A percentile compares a stretch with the other conserved stretches of the same genome.
These are phyloP conservation scores for Poecilia latipinna DNA, from an alignment of 2,113 vertebrate genomes.

Conservation along the genomic window DNA sequence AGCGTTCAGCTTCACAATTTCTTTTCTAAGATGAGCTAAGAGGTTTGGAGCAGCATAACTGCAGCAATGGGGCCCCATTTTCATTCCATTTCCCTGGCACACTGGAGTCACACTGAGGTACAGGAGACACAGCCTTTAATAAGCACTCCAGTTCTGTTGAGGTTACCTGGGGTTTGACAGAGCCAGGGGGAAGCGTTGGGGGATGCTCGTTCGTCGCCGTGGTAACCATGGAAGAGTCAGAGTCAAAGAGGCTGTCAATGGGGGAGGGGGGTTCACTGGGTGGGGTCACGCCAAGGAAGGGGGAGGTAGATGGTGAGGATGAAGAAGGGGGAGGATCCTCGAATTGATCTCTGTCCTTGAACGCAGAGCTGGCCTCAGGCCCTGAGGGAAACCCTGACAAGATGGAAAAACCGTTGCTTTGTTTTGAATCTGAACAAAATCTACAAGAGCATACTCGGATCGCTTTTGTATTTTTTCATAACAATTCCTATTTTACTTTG, in stretches of 20 bases:
- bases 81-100: constrained; percentile 28
- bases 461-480: neutral
- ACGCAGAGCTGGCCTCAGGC: constrained; percentile 81
- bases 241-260: constrained; percentile 59
- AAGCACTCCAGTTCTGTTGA: constrained; percentile 33
- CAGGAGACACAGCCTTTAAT: constrained; percentile 54
- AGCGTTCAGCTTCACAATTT: constrained; percentile 23
- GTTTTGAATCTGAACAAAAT: neutral
- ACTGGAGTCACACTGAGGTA: constrained; percentile 49
- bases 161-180: constrained; percentile 87
- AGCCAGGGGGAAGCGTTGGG: constrained; percentile 83
- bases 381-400: constrained; percentile 79
- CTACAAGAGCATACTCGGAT: too few relatives aligned
- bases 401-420: neutral
- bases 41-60: constrained; percentile 47
- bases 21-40: constrained; percentile 57
- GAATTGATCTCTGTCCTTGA: constrained; percentile 72
- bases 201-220: constrained; percentile 85
- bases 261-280: constrained; percentile 69
- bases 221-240: constrained; percentile 78
- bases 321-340: constrained; percentile 50
- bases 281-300: constrained; percentile 55
- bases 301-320: constrained; percentile 45
- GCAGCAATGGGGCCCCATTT: constrained; percentile 51
- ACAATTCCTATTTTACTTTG: neutral